A percentile compares a stretch with the other conserved stretches of the same genome.
Evolutionary conservation across 1,140 invertebrate genomes (phyloP).

Genomic region (Lordiphosa clarofinis): DNA sequence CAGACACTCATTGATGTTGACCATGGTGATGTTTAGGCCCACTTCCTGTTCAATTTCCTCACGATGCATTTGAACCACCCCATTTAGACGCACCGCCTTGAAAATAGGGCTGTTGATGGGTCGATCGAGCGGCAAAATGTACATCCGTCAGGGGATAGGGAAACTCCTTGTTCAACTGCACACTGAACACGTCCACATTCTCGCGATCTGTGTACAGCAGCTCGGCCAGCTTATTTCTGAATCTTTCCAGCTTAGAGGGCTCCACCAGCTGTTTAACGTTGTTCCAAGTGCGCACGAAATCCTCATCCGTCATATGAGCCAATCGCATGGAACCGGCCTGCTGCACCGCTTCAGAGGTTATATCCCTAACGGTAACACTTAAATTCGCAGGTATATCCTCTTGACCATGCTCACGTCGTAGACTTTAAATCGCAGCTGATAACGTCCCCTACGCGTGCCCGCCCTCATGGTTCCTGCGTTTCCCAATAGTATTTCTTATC

Average conservation of each 20-base stretch:
- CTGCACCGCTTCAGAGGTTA: slow-evolving; percentile 84
- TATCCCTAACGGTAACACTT: slow-evolving; percentile 83
- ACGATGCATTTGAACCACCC: slow-evolving; percentile 83
- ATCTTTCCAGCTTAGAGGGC: slow-evolving; percentile 82
- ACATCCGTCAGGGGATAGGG: slow-evolving; percentile 83
- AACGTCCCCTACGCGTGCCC: slow-evolving; percentile 82
- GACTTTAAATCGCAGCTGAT: slow-evolving; percentile 83
- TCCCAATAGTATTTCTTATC: slow-evolving; percentile 86
- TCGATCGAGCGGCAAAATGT: slow-evolving; percentile 84
- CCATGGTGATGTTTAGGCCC: slow-evolving; percentile 85
- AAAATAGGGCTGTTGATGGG: slow-evolving; percentile 84
- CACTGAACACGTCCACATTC: slow-evolving; percentile 86
- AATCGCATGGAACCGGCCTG: slow-evolving; percentile 86
- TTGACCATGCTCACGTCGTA: slow-evolving; percentile 84
- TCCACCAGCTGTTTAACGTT: slow-evolving; percentile 75
- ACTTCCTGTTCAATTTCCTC: slow-evolving; percentile 84
- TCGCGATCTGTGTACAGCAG: slow-evolving; percentile 81
- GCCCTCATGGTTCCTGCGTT: slow-evolving; percentile 83
- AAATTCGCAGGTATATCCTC: slow-evolving; percentile 82
- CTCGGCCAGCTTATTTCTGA: slow-evolving; percentile 82
- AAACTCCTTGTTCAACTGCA: slow-evolving; percentile 81
- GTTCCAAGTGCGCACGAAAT: slow-evolving; percentile 84
- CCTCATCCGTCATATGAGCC: slow-evolving; percentile 84
- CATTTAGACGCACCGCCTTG: slow-evolving; percentile 84
- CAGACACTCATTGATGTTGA: slow-evolving; percentile 86